A percentile compares a stretch with the other conserved stretches of the same genome.
Evolutionary conservation across 1,140 invertebrate species (phyloP).

Genomic region (silkworm (Bombyx mori)): ASM3026992v2 NC_085112.1:9288501-9289000

Average conservation of each 20-base stretch:
- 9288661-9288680: background rate
- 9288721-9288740: constrained; percentile 1
- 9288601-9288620: constrained; percentile 99
- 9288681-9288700: no score
- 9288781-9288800: constrained; percentile 6
- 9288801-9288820: constrained; percentile 4
- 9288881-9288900: constrained; percentile 14
- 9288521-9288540: constrained; percentile 94
- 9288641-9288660: background rate
- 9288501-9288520: constrained; percentile 98
- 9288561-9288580: constrained; percentile 92
- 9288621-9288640: constrained; percentile 71
- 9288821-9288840: constrained; percentile 6
- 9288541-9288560: constrained; percentile 92
- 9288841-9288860: constrained; percentile 6
- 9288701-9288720: background rate
- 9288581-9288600: constrained; percentile 99
- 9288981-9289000: no score
- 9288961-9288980: background rate
- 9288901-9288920: constrained; percentile 14
- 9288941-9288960: constrained; percentile 2
- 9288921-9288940: constrained; percentile 23
- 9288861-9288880: constrained; percentile 5
- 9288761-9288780: constrained; percentile 3
- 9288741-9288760: no score